These are phyloP conservation scores for Noturus placidus DNA, from an alignment of 2,113 vertebrate species.

Conservation along the genomic window DNA sequence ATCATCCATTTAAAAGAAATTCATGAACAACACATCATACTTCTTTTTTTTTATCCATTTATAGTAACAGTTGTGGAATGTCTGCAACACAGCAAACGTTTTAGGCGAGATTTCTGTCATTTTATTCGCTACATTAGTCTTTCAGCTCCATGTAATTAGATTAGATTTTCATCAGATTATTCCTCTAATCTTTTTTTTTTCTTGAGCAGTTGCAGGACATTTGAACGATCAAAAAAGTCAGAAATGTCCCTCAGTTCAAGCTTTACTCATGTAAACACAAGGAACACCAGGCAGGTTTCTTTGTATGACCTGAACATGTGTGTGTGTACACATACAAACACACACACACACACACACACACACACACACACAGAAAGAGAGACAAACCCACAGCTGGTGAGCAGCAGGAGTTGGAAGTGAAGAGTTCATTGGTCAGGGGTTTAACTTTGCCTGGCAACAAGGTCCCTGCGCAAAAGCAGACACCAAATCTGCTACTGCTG, in stretches of 20 bases:
- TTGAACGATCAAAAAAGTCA: not conserved
- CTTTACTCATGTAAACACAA: not conserved
- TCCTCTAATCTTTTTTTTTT: not conserved
- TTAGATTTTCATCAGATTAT: not conserved
- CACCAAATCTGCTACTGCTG: constrained; percentile 64
- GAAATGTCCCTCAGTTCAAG: not conserved
- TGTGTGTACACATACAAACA: not conserved
- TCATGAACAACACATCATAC: not conserved
- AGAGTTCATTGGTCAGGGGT: constrained; percentile 70
- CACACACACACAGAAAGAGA: constrained; percentile 44
- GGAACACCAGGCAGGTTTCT: not conserved
- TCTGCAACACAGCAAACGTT: not conserved
- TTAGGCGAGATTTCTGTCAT: not conserved
- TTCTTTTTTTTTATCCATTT: not conserved
- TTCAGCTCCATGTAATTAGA: not conserved
- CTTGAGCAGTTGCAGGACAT: not conserved
- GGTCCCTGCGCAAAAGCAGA: constrained; percentile 72
- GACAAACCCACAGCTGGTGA: constrained; percentile 68
- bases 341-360: constrained; percentile 48
- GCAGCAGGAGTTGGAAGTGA: constrained; percentile 68
- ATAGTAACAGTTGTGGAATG: not conserved
- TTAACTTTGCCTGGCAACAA: constrained; percentile 78
- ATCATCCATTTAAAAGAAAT: not conserved
- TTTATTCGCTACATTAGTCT: not conserved
- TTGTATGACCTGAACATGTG: constrained; percentile 34